These are phyloP conservation scores for Enteromius fasciolatus DNA, from an alignment of 2,797 vertebrate species.

Conservation along the genomic window DNA sequence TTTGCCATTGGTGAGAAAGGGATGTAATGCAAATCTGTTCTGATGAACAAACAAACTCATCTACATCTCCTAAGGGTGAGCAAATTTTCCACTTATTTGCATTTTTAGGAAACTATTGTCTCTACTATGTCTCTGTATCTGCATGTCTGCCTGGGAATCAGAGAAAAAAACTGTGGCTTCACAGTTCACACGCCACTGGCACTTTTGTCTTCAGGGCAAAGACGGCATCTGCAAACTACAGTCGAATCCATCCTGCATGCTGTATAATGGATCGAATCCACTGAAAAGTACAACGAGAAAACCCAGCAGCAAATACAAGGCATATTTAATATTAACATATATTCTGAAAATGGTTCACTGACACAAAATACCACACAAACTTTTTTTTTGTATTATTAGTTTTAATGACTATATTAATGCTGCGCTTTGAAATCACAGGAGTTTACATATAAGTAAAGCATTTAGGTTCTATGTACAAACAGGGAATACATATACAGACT, in stretches of 20 bases:
- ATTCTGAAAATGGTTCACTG: background rate
- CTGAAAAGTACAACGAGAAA: background rate
- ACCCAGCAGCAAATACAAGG: background rate
- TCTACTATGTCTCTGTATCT: background rate
- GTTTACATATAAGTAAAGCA: conserved; percentile 14
- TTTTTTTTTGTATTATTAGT: background rate
- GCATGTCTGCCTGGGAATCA: background rate
- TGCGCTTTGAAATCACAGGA: background rate
- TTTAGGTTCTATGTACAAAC: conserved; percentile 26
- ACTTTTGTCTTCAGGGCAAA: background rate
- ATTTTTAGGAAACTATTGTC: background rate
- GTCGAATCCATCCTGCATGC: background rate
- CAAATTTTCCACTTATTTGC: background rate
- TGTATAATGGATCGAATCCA: background rate
- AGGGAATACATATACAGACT: conserved; percentile 8
- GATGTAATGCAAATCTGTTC: background rate
- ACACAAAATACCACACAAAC: background rate
- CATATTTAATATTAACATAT: background rate
- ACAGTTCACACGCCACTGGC: conserved; percentile 5
- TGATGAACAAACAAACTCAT: background rate
- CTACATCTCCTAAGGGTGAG: background rate
- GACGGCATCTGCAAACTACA: background rate
- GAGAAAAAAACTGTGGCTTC: background rate
- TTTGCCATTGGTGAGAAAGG: background rate
- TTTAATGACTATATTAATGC: conserved; percentile 40